Evolutionary conservation across 2,888 invertebrate genomes (phyloP).

Genomic region (Pollenia amentaria): DNA sequence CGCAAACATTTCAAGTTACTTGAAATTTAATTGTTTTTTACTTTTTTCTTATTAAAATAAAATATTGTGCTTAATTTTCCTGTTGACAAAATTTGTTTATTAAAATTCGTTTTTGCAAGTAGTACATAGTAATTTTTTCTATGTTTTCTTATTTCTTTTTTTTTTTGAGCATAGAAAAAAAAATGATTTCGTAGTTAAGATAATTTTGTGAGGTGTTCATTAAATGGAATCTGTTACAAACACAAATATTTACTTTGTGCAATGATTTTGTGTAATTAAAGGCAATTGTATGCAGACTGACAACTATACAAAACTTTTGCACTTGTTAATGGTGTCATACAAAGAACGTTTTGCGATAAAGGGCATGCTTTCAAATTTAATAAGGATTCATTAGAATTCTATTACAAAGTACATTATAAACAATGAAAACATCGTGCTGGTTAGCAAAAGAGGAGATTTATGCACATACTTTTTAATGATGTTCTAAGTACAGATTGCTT

Average conservation of each 20-base stretch:
- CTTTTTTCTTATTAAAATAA: slow-evolving; percentile 44
- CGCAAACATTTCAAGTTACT: slow-evolving; percentile 69
- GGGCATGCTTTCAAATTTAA: background rate
- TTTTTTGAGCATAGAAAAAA: background rate
- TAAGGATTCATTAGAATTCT: background rate
- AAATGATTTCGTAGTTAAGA: slow-evolving; percentile 24
- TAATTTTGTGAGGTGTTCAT: slow-evolving; percentile 58
- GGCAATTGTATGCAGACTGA: background rate
- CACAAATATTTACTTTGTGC: slow-evolving; percentile 30
- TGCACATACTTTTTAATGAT: background rate
- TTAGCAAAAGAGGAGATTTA: too few species aligned
- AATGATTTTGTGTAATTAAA: slow-evolving; percentile 22
- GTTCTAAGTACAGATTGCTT: background rate
- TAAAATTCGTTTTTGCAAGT: slow-evolving; percentile 45
- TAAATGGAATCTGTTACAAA: slow-evolving; percentile 31
- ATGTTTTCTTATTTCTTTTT: slow-evolving; percentile 11
- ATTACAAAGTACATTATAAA: background rate
- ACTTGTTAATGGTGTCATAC: slow-evolving; percentile 3
- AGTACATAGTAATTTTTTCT: slow-evolving; percentile 16
- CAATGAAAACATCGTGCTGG: too few species aligned
- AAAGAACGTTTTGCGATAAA: background rate
- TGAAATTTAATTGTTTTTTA: slow-evolving; percentile 56
- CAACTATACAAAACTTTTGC: background rate
- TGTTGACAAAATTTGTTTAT: slow-evolving; percentile 62
- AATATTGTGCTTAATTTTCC: slow-evolving; percentile 70